phyloP scores from a whole-genome alignment of 2,888 invertebrate species.

The Vesta saturnalis region DNA sequence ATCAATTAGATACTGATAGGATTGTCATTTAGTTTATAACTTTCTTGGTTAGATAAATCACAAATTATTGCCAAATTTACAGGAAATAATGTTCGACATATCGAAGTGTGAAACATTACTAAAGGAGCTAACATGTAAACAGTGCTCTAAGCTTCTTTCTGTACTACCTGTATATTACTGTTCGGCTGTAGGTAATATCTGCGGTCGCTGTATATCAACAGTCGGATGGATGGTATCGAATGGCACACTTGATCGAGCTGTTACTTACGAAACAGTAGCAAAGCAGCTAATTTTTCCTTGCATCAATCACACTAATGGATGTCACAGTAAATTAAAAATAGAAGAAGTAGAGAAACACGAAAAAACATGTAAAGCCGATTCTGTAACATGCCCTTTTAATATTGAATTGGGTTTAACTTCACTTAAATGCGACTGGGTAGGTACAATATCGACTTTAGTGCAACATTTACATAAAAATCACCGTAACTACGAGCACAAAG shows the following conservation, averaged over 20 bases:
- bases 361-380: constrained; percentile 44
- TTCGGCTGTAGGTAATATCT: constrained; percentile 19
- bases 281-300: constrained; percentile 46
- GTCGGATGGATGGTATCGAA: constrained; percentile 22
- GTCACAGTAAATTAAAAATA: constrained; percentile 42
- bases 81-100: constrained; percentile 13
- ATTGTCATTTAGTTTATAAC: too few relatives aligned
- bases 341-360: constrained; percentile 47
- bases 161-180: constrained; percentile 27
- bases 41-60: too few relatives aligned
- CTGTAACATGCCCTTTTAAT: constrained; percentile 45
- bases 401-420: not conserved
- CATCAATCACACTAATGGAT: constrained; percentile 48
- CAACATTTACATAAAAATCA: constrained; percentile 45
- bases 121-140: constrained; percentile 15
- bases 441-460: constrained; percentile 46
- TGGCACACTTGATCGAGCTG: constrained; percentile 16
- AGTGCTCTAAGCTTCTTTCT: constrained; percentile 22
- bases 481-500: not conserved
- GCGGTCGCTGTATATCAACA: constrained; percentile 18
- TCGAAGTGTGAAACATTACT: not conserved
- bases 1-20: too few relatives aligned
- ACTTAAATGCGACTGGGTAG: constrained; percentile 48
- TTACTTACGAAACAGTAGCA: constrained; percentile 35
- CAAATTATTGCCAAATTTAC: too few relatives aligned